phyloP scores from a whole-genome alignment of 2,888 invertebrate genomes.

The Spicauda simplicius region DNA sequence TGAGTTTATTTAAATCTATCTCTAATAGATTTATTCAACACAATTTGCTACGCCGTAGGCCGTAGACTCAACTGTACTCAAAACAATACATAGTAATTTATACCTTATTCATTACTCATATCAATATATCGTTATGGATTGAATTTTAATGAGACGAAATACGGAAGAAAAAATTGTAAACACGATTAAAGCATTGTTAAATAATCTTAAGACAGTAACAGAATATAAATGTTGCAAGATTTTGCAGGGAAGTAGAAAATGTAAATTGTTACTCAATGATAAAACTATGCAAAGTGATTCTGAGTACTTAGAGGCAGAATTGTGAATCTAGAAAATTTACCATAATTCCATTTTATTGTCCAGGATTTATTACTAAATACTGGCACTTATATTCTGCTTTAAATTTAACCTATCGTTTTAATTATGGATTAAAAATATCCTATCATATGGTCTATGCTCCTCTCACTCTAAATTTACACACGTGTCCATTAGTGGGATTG shows the following conservation, averaged over 20 bases:
- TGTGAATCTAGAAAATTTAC: background rate
- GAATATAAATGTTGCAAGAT: conserved; percentile 14
- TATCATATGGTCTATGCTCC: too few relatives aligned
- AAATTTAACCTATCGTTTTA: too few relatives aligned
- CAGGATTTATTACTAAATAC: background rate
- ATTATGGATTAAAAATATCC: too few relatives aligned
- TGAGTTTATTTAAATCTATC: too few relatives aligned
- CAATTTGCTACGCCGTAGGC: too few relatives aligned
- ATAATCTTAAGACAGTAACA: conserved; percentile 10
- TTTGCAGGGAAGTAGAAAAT: conserved; percentile 9
- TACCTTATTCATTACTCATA: too few relatives aligned
- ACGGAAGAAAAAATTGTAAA: background rate
- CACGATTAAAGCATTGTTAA: background rate
- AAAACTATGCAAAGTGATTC: conserved; percentile 20
- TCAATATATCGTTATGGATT: background rate
- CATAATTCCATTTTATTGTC: background rate
- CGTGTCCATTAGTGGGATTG: too few relatives aligned
- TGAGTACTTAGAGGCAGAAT: conserved; percentile 4
- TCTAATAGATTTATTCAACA: too few relatives aligned
- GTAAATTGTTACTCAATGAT: conserved; percentile 8
- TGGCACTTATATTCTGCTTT: too few relatives aligned
- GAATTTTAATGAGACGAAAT: background rate
- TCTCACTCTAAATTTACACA: too few relatives aligned
- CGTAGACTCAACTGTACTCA: too few relatives aligned
- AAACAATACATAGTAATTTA: too few relatives aligned